These are phyloP conservation scores for Bhutanitis thaidina DNA, from an alignment of 2,888 invertebrate genomes.

Conservation along the genomic window DNA sequence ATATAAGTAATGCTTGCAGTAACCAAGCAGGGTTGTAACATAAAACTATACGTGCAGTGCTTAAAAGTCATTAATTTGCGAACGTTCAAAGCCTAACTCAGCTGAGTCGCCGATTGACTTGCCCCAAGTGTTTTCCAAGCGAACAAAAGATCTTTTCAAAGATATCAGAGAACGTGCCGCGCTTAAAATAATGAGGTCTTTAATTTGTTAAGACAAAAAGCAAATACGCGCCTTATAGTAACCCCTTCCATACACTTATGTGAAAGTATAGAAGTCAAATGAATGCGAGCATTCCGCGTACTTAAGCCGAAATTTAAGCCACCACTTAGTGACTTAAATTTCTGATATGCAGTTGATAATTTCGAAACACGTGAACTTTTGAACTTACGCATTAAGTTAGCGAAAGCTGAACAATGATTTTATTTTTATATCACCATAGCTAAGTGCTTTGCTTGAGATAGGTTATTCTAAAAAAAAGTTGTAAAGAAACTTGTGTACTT, in stretches of 20 bases:
- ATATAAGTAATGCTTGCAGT: constrained; percentile 16
- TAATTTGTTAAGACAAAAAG: constrained; percentile 59
- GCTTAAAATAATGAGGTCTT: constrained; percentile 69
- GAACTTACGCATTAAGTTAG: neutral
- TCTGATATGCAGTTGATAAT: constrained; percentile 12
- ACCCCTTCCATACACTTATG: constrained; percentile 26
- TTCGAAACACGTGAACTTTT: constrained; percentile 9
- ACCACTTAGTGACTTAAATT: constrained; percentile 6
- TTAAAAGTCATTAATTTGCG: constrained; percentile 69
- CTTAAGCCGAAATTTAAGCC: too few species aligned
- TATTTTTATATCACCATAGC: too few species aligned
- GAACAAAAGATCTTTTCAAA: constrained; percentile 72
- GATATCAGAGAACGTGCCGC: constrained; percentile 54
- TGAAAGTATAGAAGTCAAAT: constrained; percentile 8
- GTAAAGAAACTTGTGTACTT: too few species aligned
- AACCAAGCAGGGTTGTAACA: constrained; percentile 41
- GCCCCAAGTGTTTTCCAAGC: constrained; percentile 64
- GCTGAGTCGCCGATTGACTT: constrained; percentile 62
- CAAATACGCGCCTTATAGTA: constrained; percentile 32
- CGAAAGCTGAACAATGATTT: too few species aligned
- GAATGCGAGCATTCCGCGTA: constrained; percentile 3
- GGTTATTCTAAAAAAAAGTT: too few species aligned
- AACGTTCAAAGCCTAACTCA: constrained; percentile 57
- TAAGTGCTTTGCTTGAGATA: too few species aligned
- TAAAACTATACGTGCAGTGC: constrained; percentile 45